phyloP scores from a whole-genome alignment of 1,140 invertebrate genomes.

The Musca vetustissima region DNA sequence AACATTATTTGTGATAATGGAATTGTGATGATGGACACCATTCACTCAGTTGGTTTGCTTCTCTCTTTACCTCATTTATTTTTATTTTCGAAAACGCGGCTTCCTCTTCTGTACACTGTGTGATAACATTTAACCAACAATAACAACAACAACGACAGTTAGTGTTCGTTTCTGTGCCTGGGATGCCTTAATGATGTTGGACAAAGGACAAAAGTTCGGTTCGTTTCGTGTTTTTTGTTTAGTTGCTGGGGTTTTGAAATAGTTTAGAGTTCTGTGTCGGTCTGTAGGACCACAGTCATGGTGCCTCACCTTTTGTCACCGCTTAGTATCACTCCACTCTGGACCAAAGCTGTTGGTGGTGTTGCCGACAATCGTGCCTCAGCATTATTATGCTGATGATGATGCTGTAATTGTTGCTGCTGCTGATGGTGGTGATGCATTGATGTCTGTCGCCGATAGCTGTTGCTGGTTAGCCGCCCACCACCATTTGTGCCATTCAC shows the following conservation, averaged over 20 bases:
- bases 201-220: too few species aligned
- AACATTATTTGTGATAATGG: too few species aligned
- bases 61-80: too few species aligned
- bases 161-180: too few species aligned
- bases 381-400: constrained; percentile 15
- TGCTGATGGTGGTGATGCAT: constrained; percentile 39
- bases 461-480: constrained; percentile 3
- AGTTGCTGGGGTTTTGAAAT: neutral
- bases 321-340: constrained; percentile 33
- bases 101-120: too few species aligned
- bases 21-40: too few species aligned
- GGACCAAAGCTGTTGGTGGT: constrained; percentile 19
- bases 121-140: too few species aligned
- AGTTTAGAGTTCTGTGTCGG: constrained; percentile 47
- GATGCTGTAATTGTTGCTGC: constrained; percentile 8
- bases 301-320: constrained; percentile 56
- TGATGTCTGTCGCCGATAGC: constrained; percentile 42
- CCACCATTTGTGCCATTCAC: constrained; percentile 11
- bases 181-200: too few species aligned
- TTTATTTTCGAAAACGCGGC: too few species aligned
- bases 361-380: constrained; percentile 1
- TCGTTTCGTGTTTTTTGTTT: too few species aligned
- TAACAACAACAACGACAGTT: too few species aligned
- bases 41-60: too few species aligned
- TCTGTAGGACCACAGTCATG: constrained; percentile 46